These are phyloP conservation scores for Aegotheles bennettii DNA, from an alignment of 2,113 vertebrate species.

Conservation along the genomic window DNA sequence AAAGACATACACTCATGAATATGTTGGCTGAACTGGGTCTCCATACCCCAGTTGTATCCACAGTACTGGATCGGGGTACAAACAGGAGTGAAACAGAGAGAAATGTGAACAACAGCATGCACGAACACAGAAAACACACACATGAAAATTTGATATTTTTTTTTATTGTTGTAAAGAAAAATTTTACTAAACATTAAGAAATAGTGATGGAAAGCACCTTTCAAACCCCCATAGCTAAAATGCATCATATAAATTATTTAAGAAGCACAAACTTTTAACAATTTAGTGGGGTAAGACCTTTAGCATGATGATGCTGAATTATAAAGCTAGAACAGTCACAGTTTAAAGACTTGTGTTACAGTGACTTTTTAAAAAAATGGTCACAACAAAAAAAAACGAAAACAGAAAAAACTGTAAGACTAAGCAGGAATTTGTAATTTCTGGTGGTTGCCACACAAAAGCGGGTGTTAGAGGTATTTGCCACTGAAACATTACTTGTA, in stretches of 20 bases:
- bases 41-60: neutral
- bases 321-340: neutral
- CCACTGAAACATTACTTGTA: neutral
- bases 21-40: neutral
- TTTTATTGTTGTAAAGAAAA: neutral
- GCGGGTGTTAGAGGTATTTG: accelerated
- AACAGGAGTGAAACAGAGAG: neutral
- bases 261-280: neutral
- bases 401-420: neutral
- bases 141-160: accelerated
- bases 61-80: neutral
- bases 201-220: neutral
- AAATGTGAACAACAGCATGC: neutral
- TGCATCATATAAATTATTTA: neutral
- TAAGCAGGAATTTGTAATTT: neutral
- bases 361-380: neutral
- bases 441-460: neutral
- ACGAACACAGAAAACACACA: neutral
- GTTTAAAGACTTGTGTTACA: neutral
- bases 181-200: neutral
- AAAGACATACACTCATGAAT: neutral
- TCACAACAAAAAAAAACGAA: accelerated
- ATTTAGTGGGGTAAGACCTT: neutral
- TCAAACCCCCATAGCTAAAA: neutral
- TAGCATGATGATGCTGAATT: neutral